These are phyloP conservation scores for Cepaea hortensis DNA, from an alignment of 2,888 invertebrate genomes.

Conservation along the genomic window DNA sequence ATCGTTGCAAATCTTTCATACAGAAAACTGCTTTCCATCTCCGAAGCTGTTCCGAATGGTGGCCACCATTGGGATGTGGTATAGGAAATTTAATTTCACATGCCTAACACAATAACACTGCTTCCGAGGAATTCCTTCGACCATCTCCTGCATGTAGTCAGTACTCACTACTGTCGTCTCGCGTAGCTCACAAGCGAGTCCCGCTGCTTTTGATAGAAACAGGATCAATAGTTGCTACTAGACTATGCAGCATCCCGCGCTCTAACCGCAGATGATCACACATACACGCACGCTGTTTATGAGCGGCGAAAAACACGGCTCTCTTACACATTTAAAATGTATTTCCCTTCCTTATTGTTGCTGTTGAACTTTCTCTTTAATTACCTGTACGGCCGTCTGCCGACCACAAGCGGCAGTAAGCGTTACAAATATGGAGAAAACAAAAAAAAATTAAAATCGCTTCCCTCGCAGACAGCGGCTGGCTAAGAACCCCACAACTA, in stretches of 20 bases:
- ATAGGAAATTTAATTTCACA: background rate
- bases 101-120: background rate
- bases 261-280: background rate
- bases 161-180: background rate
- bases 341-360: background rate
- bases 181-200: background rate
- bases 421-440: background rate
- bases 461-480: background rate
- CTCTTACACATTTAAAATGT: background rate
- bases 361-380: background rate
- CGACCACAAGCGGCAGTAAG: background rate
- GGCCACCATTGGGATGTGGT: background rate
- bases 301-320: background rate
- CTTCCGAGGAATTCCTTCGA: slow-evolving; percentile 44
- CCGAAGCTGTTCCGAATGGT: background rate
- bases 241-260: slow-evolving; percentile 1
- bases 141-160: background rate
- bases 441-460: background rate
- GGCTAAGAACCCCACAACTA: background rate
- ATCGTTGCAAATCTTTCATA: background rate
- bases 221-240: slow-evolving; percentile 14
- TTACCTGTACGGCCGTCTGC: background rate
- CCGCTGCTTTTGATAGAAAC: background rate
- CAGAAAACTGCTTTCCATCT: background rate
- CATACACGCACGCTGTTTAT: background rate